Base-by-base conservation (phyloP, 2,888 invertebrate genomes). In the Zaprionus obscuricornis region DNA sequence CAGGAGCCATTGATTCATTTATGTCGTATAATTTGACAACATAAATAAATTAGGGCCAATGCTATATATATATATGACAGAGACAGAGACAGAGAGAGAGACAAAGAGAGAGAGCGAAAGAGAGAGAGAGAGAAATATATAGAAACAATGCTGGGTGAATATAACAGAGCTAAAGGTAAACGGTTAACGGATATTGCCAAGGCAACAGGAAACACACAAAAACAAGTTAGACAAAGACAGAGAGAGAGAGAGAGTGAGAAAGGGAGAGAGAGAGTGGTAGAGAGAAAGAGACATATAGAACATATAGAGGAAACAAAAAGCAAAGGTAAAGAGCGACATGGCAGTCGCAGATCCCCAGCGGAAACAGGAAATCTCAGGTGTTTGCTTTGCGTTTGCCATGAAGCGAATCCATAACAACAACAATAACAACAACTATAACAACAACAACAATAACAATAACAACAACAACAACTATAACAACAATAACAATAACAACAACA, bases 281-380 rank as follows among this genome's bases (percentile, higher is more conserved):
- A 20, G 16, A 20, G 31, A 33, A 33, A 51, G n/a, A n/a, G n/a
- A n/a, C n/a, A n/a, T n/a, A n/a, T n/a, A n/a, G n/a, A n/a, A n/a
- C n/a, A n/a, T n/a, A n/a, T n/a, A n/a, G n/a, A 51, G 27, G 57
- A 18, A 57, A 72, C 52, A 46, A 42, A 58, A 34, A 33, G 40
- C 16, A 11, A 42, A 62, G 42, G 49, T 51, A 40, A 50, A 57
- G 46, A 24, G 36, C n/a, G 10, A 31, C 40, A 47, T 45, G 51
- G 47, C 36, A 34, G 34, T 34, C 18, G 26, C 31, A 27, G 8
- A 26, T 33, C 55, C 86, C 78, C 82, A 81, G 16, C 85, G 78
- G 78, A 79, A 86, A 54, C 78, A n/a, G 86, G 86, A 79, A 79
- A 79, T 79, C 78, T 79, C 78, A 79, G 86, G 85, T 79, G 78